These are phyloP conservation scores for Chamaea fasciata DNA, from an alignment of 2,113 vertebrate species.

Conservation along the genomic window DNA sequence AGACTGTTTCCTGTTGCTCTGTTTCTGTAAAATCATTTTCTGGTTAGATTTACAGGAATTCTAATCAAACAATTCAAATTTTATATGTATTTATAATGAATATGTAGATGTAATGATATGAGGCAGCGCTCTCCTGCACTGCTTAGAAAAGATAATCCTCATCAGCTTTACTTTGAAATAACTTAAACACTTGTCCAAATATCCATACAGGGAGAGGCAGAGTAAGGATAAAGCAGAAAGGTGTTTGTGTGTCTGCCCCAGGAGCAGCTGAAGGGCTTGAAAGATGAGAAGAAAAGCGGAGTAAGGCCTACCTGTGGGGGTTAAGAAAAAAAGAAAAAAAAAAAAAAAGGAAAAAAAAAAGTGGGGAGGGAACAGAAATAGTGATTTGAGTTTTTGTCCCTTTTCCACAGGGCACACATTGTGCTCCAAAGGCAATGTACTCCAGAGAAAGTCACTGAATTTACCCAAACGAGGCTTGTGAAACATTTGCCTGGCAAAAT, in stretches of 20 bases:
- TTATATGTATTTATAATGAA: background rate
- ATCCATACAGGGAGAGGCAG: background rate
- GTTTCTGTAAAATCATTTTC: background rate
- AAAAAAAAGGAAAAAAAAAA: background rate
- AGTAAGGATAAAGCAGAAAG: background rate
- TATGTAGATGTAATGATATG: rapidly evolving
- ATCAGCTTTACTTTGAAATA: background rate
- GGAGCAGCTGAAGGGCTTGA: background rate
- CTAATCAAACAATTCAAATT: background rate
- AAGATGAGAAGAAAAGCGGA: background rate
- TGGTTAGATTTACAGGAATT: background rate
- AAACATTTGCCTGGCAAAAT: background rate
- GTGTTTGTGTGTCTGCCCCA: background rate
- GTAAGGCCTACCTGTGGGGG: background rate
- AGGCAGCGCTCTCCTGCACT: background rate
- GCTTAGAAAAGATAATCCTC: background rate
- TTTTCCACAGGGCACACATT: rapidly evolving
- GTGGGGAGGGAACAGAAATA: background rate
- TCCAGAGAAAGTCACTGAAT: background rate
- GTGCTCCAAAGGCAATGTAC: background rate
- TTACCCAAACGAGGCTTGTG: background rate
- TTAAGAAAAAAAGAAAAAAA: background rate
- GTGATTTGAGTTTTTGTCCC: background rate
- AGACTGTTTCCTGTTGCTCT: background rate
- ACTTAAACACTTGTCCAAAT: background rate